Evolutionary conservation across 2,888 invertebrate species (phyloP).

Genomic region (Perithous albicinctus): DNA sequence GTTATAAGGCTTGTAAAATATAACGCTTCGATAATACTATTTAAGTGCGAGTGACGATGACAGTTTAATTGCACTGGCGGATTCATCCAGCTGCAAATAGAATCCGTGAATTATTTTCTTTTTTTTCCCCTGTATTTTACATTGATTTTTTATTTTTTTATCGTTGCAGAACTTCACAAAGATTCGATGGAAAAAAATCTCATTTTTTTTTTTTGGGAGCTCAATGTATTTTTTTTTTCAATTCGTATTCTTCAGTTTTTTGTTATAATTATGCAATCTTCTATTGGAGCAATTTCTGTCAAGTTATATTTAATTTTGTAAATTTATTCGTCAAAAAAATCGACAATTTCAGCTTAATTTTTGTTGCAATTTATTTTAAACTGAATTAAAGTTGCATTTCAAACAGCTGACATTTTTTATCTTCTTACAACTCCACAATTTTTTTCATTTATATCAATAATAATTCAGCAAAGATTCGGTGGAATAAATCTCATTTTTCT

Average conservation of each 20-base stretch:
- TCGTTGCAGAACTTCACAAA: slow-evolving; percentile 7
- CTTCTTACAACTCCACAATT: not conserved
- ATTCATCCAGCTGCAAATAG: slow-evolving; percentile 5
- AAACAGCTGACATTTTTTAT: too few species aligned
- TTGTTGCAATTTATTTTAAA: not conserved
- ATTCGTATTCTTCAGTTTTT: not conserved
- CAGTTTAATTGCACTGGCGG: not conserved
- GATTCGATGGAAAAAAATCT: not conserved
- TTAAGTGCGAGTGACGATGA: slow-evolving; percentile 7
- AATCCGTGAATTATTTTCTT: not conserved
- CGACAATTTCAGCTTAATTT: too few species aligned
- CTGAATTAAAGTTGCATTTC: too few species aligned
- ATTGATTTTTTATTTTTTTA: not conserved
- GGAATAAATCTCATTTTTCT: too few species aligned
- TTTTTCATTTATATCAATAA: not conserved
- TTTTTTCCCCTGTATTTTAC: too few species aligned
- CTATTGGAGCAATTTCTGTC: too few species aligned
- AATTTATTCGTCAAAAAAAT: too few species aligned
- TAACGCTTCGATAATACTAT: slow-evolving; percentile 33
- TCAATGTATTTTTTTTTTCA: not conserved
- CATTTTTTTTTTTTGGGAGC: not conserved
- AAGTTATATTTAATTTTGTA: too few species aligned
- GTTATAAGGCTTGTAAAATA: slow-evolving; percentile 37
- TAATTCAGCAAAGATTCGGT: too few species aligned
- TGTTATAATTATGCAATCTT: not conserved